A percentile compares a stretch with the other conserved stretches of the same genome.
Evolutionary conservation across 2,888 invertebrate species (phyloP).

Genomic region (Hypena proboscidalis): DNA sequence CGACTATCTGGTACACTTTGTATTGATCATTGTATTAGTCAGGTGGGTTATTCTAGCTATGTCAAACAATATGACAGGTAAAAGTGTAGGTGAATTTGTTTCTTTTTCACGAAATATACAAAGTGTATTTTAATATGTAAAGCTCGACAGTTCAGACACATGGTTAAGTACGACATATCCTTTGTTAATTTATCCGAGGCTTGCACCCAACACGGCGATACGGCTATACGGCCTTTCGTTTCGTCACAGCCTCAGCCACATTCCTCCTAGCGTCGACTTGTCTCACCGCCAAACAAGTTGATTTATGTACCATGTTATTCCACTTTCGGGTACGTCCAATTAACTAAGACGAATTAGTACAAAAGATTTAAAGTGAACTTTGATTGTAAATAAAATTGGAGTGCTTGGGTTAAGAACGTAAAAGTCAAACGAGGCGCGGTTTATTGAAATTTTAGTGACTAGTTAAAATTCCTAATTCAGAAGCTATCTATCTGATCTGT

Average conservation of each 20-base stretch:
- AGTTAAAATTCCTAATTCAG: too few relatives aligned
- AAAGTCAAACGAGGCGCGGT: not conserved
- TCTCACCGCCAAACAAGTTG: slow-evolving; percentile 52
- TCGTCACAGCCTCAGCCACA: slow-evolving; percentile 55
- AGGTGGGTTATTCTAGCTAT: too few relatives aligned
- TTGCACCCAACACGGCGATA: slow-evolving; percentile 36
- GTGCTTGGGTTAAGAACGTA: not conserved
- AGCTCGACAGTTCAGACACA: too few relatives aligned
- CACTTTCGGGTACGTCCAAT: slow-evolving; percentile 47
- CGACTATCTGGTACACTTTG: too few relatives aligned
- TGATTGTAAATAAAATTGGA: slow-evolving; percentile 20
- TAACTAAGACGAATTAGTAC: slow-evolving; percentile 42
- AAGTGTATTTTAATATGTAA: too few relatives aligned
- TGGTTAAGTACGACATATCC: too few relatives aligned
- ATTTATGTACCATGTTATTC: slow-evolving; percentile 50
- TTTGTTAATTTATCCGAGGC: not conserved
- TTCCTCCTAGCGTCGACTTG: slow-evolving; percentile 54
- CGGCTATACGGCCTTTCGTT: slow-evolving; percentile 61
- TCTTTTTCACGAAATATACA: too few relatives aligned
- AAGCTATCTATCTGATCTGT: too few relatives aligned
- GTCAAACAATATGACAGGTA: too few relatives aligned
- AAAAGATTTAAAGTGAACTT: slow-evolving; percentile 34
- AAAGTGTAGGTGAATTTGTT: too few relatives aligned
- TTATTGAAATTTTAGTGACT: too few relatives aligned
- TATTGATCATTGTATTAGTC: too few relatives aligned